Percentiles rank a stretch among this genome's conserved stretches.
Evolutionary conservation across 37 sponge, comb jelly and placozoan genomes (phyloP).

Genomic region (Aplysina aerophoba): DNA sequence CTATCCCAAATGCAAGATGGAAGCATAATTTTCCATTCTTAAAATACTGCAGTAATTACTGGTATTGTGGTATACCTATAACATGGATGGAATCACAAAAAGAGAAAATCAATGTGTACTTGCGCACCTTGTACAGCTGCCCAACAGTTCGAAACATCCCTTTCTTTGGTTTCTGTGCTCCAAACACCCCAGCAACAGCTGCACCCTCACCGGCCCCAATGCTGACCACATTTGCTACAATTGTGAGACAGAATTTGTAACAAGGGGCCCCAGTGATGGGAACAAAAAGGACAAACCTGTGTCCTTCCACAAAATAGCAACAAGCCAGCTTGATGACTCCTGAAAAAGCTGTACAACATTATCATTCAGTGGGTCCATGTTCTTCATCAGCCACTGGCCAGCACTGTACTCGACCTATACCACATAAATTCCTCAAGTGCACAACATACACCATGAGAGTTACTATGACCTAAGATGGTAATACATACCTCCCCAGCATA

Average conservation of each 20-base stretch:
- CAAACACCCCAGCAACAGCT: slow-evolving; percentile 55
- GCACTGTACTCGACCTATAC: slow-evolving; percentile 90
- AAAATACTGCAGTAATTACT: no score
- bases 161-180: slow-evolving; percentile 71
- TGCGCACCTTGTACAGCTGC: slow-evolving; percentile 93
- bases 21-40: no score
- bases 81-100: no score
- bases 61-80: no score
- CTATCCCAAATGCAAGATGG: no score
- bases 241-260: neutral
- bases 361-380: slow-evolving; percentile 99
- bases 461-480: no score
- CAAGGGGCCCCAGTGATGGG: neutral
- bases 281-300: slow-evolving; percentile 44
- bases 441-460: no score
- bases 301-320: slow-evolving; percentile 94
- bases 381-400: slow-evolving; percentile 96
- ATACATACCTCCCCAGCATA: slow-evolving; percentile 91
- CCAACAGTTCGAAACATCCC: slow-evolving; percentile 99
- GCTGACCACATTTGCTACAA: slow-evolving; percentile 79
- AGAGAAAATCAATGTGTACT: no score
- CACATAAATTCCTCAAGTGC: no score
- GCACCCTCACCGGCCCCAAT: slow-evolving; percentile 58
- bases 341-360: slow-evolving; percentile 86
- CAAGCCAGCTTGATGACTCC: slow-evolving; percentile 85